These are phyloP conservation scores for Myathropa florea DNA, from an alignment of 2,888 invertebrate genomes.

Conservation along the genomic window DNA sequence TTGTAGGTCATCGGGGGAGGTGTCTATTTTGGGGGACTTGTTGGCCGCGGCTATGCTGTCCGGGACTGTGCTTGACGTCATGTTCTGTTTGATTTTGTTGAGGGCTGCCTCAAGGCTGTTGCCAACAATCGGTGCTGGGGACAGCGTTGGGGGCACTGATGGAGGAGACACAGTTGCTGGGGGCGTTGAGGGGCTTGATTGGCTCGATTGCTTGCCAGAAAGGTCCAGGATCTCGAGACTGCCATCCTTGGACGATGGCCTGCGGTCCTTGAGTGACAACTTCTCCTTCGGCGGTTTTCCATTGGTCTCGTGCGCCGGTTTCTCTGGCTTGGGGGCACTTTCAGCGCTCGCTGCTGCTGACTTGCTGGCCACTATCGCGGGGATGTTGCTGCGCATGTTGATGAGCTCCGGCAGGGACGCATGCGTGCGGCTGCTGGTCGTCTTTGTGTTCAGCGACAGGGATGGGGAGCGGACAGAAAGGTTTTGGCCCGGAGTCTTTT, in stretches of 20 bases:
- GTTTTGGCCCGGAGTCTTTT: conserved; percentile 76
- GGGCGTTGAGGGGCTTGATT: conserved; percentile 67
- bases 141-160: neutral
- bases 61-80: conserved; percentile 74
- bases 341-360: conserved; percentile 61
- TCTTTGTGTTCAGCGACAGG: conserved; percentile 68
- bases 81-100: conserved; percentile 79
- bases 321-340: conserved; percentile 69
- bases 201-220: conserved; percentile 80
- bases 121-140: conserved; percentile 51
- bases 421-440: conserved; percentile 72
- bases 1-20: conserved; percentile 78
- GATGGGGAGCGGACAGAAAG: conserved; percentile 71
- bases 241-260: conserved; percentile 78
- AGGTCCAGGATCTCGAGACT: conserved; percentile 82
- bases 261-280: conserved; percentile 75
- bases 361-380: conserved; percentile 65
- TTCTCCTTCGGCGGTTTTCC: conserved; percentile 15
- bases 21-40: conserved; percentile 46
- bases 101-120: conserved; percentile 78
- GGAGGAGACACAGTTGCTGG: neutral
- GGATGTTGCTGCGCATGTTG: conserved; percentile 75
- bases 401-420: conserved; percentile 76
- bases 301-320: conserved; percentile 57
- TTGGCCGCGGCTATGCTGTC: conserved; percentile 48